Evolutionary conservation across 2,888 invertebrate genomes (phyloP).

Genomic region (Pyralis farinalis): DNA sequence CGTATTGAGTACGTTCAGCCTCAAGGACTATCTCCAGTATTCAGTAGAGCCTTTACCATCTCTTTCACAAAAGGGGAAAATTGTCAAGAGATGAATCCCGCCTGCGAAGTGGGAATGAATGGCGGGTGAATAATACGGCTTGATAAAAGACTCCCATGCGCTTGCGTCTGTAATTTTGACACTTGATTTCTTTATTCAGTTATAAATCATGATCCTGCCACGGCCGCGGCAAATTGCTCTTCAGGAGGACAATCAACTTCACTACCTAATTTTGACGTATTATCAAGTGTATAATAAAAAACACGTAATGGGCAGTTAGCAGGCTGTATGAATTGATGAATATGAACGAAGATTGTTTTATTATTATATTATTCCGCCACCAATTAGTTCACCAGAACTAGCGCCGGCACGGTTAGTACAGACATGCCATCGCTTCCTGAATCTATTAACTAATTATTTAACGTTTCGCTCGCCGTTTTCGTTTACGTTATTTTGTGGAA

Average conservation of each 20-base stretch:
- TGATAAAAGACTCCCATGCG: background rate
- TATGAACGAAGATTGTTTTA: background rate
- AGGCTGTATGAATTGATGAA: background rate
- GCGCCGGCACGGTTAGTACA: no score
- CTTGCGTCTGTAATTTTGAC: slow-evolving; percentile 1
- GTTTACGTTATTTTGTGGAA: no score
- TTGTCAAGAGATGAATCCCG: background rate
- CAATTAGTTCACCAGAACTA: no score
- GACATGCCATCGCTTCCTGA: no score
- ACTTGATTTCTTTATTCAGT: slow-evolving; percentile 3
- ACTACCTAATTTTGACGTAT: background rate
- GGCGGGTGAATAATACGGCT: background rate
- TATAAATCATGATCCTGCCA: background rate
- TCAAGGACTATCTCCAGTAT: background rate
- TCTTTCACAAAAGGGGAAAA: background rate
- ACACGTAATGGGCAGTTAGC: no score
- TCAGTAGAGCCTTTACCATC: background rate
- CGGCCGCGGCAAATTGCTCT: background rate
- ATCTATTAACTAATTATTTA: no score
- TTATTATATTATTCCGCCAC: no score
- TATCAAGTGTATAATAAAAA: background rate
- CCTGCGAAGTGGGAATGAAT: background rate
- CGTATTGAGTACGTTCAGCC: background rate
- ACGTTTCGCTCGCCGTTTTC: no score
- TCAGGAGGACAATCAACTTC: background rate